phyloP scores from a whole-genome alignment of 2,888 invertebrate species.

The Sarcophaga subvicina region DNA sequence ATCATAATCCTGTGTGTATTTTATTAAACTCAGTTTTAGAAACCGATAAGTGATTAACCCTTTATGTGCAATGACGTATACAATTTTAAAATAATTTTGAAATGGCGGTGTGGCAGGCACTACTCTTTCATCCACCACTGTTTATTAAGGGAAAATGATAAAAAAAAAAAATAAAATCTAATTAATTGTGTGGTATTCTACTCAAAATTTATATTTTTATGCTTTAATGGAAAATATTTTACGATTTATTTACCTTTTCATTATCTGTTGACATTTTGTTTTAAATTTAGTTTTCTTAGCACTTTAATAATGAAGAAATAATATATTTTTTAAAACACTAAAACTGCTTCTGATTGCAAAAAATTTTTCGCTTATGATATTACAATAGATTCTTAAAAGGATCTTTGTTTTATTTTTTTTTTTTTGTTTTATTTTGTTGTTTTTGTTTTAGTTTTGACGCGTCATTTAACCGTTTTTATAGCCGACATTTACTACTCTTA shows the following conservation, averaged over 20 bases:
- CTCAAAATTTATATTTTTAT: no score
- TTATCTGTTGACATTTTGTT: conserved; percentile 60
- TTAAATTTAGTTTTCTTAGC: background rate
- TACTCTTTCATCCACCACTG: no score
- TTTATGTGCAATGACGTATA: no score
- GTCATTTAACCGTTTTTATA: conserved; percentile 53
- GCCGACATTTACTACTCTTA: conserved; percentile 36
- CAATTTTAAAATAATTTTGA: no score
- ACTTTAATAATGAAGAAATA: background rate
- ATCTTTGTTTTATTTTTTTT: background rate
- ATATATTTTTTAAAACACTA: background rate
- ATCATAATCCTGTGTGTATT: no score
- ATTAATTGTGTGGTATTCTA: no score
- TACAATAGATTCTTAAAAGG: conserved; percentile 16
- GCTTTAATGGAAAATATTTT: background rate
- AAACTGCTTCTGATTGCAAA: background rate
- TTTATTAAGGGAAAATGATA: no score
- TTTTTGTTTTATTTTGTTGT: conserved; percentile 4
- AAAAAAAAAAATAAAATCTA: no score
- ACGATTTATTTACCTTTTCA: conserved; percentile 61
- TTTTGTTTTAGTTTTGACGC: conserved; percentile 45
- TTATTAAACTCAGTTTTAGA: no score
- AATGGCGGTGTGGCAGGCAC: no score
- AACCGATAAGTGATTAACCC: no score
- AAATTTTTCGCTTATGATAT: conserved; percentile 30